Percentiles rank a stretch among this genome's conserved stretches.
Conservation (phyloP, 2,113 vertebrate genomes). For the Mobula hypostoma region DNA sequence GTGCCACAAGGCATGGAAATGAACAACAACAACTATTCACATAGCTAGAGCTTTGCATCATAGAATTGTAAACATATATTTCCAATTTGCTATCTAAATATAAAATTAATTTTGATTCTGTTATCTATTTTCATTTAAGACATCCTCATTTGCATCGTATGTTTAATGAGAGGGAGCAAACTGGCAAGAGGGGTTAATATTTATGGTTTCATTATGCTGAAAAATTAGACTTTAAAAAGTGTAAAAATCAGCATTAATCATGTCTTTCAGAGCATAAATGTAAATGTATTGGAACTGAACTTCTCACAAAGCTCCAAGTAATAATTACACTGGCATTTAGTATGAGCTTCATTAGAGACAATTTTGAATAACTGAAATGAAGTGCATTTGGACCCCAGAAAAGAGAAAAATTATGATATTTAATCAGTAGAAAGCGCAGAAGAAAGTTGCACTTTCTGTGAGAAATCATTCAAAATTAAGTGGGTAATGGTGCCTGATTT, state of each 20-base stretch:
- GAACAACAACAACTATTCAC: not conserved
- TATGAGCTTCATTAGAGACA: conserved; percentile 47
- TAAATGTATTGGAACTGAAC: conserved; percentile 56
- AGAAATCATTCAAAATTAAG: conserved; percentile 28
- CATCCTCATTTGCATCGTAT: conserved; percentile 51
- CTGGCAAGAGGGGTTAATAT: conserved; percentile 50
- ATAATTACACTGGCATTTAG: conserved; percentile 50
- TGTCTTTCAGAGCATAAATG: conserved; percentile 57
- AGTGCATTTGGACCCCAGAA: conserved; percentile 39
- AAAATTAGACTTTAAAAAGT: conserved; percentile 61
- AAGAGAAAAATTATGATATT: conserved; percentile 42
- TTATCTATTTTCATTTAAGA: conserved; percentile 47
- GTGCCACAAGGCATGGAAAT: too few relatives aligned
- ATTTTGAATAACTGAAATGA: conserved; percentile 45
- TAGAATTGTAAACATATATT: not conserved
- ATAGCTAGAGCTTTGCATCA: not conserved
- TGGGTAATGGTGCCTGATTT: conserved; percentile 25
- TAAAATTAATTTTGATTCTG: conserved; percentile 50
- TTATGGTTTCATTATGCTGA: conserved; percentile 58
- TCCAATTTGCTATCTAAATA: conserved; percentile 39
- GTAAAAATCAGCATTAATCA: conserved; percentile 59
- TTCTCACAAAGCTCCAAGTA: conserved; percentile 51
- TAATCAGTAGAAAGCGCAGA: conserved; percentile 45
- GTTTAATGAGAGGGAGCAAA: conserved; percentile 42
- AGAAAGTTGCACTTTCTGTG: conserved; percentile 35